phyloP scores from a whole-genome alignment of 2,797 vertebrate species.

The Tenualosa thibaudeaui region DNA sequence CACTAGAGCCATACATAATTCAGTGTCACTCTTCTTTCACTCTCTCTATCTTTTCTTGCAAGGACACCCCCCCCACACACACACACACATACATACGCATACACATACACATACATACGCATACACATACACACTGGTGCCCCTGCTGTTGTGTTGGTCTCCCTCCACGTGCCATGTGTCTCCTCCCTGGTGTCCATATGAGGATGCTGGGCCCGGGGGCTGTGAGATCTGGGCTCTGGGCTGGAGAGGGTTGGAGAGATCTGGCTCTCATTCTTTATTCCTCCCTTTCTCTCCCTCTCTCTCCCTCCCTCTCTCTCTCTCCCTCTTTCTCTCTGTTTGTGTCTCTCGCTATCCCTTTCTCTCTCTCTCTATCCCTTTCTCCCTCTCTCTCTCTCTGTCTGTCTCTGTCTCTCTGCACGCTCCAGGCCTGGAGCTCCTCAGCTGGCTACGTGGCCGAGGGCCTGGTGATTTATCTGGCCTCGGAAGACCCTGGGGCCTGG shows the following conservation, averaged over 20 bases:
- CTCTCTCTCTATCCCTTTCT: conserved; percentile 5
- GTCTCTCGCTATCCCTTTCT: not conserved
- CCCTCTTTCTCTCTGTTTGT: conserved; percentile 37
- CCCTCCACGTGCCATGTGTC: conserved; percentile 72
- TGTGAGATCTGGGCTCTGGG: too few relatives aligned
- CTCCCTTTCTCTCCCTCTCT: conserved; percentile 20
- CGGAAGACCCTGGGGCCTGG: not conserved
- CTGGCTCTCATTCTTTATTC: not conserved
- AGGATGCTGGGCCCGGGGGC: conserved; percentile 52
- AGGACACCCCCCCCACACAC: not conserved
- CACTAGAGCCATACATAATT: conserved; percentile 68
- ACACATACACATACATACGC: not conserved
- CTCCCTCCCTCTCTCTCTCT: conserved; percentile 49
- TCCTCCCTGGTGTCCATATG: conserved; percentile 71
- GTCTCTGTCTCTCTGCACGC: conserved; percentile 44
- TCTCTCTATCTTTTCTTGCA: conserved; percentile 62
- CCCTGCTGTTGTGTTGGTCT: conserved; percentile 60
- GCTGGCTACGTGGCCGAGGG: not conserved
- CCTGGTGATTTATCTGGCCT: not conserved
- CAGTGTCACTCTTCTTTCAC: conserved; percentile 50
- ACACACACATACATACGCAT: not conserved
- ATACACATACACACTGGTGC: not conserved
- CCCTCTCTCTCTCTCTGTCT: not conserved
- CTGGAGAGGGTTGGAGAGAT: too few relatives aligned
- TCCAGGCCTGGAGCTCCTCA: not conserved